Evolutionary conservation across 2,888 invertebrate genomes (phyloP).

Genomic region (Eutolmus rufibarbis): DNA sequence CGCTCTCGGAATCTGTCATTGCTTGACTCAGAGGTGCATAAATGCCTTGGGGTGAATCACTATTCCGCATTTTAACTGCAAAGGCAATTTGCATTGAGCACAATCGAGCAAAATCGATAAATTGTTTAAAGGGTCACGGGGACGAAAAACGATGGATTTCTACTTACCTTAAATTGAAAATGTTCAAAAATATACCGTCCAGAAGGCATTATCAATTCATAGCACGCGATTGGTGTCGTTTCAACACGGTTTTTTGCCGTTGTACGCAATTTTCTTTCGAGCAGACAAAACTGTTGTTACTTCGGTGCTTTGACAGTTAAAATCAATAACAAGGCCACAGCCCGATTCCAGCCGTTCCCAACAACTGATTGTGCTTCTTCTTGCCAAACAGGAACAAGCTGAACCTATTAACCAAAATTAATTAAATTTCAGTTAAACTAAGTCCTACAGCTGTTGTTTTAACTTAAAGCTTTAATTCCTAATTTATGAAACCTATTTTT

Average conservation of each 20-base stretch:
- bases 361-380: background rate
- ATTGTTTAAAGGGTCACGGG: background rate
- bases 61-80: slow-evolving; percentile 59
- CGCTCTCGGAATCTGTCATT: slow-evolving; percentile 79
- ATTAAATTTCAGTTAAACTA: no score
- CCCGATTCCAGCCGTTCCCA: background rate
- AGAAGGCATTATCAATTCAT: slow-evolving; percentile 33
- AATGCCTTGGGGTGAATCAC: slow-evolving; percentile 65
- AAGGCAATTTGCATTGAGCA: background rate
- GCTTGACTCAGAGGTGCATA: slow-evolving; percentile 81
- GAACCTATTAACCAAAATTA: no score
- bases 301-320: background rate
- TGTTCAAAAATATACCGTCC: slow-evolving; percentile 47
- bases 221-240: background rate
- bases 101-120: slow-evolving; percentile 53
- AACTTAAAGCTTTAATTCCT: no score
- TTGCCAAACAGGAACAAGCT: background rate
- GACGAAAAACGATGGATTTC: background rate
- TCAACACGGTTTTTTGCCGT: background rate
- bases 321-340: background rate
- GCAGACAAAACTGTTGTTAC: background rate
- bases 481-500: background rate
- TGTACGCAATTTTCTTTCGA: background rate
- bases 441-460: no score
- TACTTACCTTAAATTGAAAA: slow-evolving; percentile 53